Base-by-base conservation (phyloP, 2,113 vertebrate genomes). In the Hystrix brachyura region DNA sequence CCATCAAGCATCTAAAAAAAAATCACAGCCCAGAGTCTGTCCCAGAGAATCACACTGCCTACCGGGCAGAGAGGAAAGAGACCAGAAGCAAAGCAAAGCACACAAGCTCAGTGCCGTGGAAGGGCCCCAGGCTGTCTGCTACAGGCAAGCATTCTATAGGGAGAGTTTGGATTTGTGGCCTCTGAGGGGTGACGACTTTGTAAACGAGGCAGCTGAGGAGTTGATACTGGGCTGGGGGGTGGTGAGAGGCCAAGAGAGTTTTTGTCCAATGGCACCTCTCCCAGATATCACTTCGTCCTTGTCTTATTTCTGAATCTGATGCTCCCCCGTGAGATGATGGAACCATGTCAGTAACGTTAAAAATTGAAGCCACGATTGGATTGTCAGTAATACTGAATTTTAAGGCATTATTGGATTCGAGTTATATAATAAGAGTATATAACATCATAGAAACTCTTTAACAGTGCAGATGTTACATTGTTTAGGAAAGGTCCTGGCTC, bases 391-490 rank as follows among this genome's bases (percentile, higher is more conserved):
- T 48, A 27, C 59, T 62, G 19, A 29, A 80, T 92, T 76, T 76
- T 48, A 76, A 76, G 72, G 46, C 29, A 60, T 38, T 10, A 9
- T 65, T 78, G 29, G 59, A 87, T 95, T 94, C 53, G 80, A 92
- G 71, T 72, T 82, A 71, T 79, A 83, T 38, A 21, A 13, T 92
- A 72, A 76, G 59, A 83, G 72, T 48, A 60, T 25, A 32, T 25
- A 89, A 93, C 38, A 67, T 71, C 72, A 87, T 64, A 46, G 53
- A 69, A 80, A 86, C 29, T 91, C 78, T 91, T 85, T 67, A 91
- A 57, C 25, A 79, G 48, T 57, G 12, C 14, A 79, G 65, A 78
- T 3, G 55, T 82, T 67, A 55, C 5, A 38, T 59, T 84, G 27
- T 15, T 43, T 27, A 88, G 79, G 84, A 86, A 55, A 86, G 48